Base-by-base conservation (phyloP, 1,140 invertebrate species). In the Drosophila prosaltans region DNA sequence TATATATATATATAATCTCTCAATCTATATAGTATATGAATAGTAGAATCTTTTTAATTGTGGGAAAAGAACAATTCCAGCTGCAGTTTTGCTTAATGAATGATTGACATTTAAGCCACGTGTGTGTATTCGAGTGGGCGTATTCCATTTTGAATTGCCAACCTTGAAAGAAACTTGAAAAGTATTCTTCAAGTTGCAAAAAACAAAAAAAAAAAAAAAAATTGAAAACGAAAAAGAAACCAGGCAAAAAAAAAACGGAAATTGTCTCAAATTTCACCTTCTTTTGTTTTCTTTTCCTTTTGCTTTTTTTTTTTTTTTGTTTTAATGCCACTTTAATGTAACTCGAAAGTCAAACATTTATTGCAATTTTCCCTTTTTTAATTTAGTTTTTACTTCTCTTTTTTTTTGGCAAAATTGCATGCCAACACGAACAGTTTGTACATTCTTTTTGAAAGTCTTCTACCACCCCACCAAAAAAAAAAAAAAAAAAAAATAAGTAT, bases 311-410 rank as follows among this genome's bases (percentile, higher is more conserved):
- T 16, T 48, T 48, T 21, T 78, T 48, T 51, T 26, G 21, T 51
- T 51, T 51, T 78, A 78, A 78, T 78, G 75, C 75, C 75, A 86
- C 83, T 88, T 88, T 89, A 88, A 77, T 76, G 75, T 74, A 76
- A 61, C 63, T 77, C 54, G 71, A 32, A 72, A 78, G 74, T 71
- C 58, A 68, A 78, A 54, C 75, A 78, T 78, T 78, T 70, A 71
- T 78, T 78, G 75, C 74, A 78, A 72, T 78, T 78, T 51, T 51
- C 24, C 45, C 45, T 64, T 63, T 78, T 78, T 66, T 45, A 45
- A 45, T 45, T 63, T 63, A 45, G 60, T 64, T 76, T 76, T 76
- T 76, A 69, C 63, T 64, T 73, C 63, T 74, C 78, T 63, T 55
- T 65, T 76, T 76, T 70, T 64, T 40, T 65, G 77, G 16, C 16